These are phyloP conservation scores for Carpatolechia fugitivella DNA, from an alignment of 2,888 invertebrate species.

Conservation along the genomic window DNA sequence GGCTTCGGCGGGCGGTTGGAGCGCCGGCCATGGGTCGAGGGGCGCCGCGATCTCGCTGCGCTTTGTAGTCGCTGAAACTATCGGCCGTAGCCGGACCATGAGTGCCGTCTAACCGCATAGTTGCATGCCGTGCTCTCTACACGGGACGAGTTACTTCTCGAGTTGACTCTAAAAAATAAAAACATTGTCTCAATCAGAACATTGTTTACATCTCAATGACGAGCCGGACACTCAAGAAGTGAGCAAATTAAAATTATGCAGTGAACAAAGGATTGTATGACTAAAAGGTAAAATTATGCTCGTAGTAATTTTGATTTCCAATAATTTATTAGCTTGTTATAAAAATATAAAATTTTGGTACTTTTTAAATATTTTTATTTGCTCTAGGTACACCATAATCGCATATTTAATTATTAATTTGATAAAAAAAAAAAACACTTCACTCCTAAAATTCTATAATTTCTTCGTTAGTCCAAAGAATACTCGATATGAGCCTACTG, in stretches of 20 bases:
- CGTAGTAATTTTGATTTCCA: conserved; percentile 11
- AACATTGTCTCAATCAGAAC: neutral
- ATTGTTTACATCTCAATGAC: conserved; percentile 10
- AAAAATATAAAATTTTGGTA: neutral
- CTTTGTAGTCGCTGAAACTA: conserved; percentile 51
- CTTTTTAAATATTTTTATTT: neutral
- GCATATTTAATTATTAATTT: neutral
- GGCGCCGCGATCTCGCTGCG: conserved; percentile 34
- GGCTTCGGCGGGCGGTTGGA: conserved; percentile 62
- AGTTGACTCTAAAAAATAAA: neutral
- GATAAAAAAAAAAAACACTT: no score
- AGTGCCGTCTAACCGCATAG: neutral
- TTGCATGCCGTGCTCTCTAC: neutral
- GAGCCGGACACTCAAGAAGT: conserved; percentile 42
- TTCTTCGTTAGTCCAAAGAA: no score
- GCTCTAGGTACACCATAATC: neutral
- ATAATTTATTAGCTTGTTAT: neutral
- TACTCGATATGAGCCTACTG: neutral
- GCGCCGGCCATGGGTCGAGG: conserved; percentile 53
- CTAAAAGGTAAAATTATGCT: conserved; percentile 53
- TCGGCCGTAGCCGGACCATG: neutral
- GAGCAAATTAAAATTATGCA: conserved; percentile 58
- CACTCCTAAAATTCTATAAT: no score
- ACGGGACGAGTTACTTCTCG: neutral
- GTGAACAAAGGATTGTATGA: conserved; percentile 69